Conservation (phyloP, 2,888 invertebrate species). For the Odontocolon sp. region DNA sequence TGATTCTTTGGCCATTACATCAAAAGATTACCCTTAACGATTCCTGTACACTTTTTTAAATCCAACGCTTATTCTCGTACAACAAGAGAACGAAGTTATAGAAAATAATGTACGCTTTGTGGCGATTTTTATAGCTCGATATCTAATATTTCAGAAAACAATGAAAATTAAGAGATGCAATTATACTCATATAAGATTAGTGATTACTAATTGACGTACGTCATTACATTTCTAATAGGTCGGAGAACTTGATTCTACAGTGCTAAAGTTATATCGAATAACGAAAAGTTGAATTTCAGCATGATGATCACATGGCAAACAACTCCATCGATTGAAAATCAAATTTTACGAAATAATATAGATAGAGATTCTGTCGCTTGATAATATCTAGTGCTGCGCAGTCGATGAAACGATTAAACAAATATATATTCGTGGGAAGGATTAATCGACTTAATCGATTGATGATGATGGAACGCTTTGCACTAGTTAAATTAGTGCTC, state of each 20-base stretch:
- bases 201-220: conserved; percentile 50
- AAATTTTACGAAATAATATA: conserved; percentile 1
- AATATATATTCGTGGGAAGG: too few species aligned
- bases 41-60: not conserved
- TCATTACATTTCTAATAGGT: conserved; percentile 32
- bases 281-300: not conserved
- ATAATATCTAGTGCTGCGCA: too few species aligned
- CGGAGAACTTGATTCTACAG: conserved; percentile 29
- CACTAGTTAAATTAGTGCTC: too few species aligned
- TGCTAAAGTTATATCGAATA: not conserved
- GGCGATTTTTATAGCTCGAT: not conserved
- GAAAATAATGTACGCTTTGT: not conserved
- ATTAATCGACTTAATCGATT: too few species aligned
- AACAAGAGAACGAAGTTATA: not conserved
- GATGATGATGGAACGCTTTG: too few species aligned
- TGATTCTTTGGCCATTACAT: conserved; percentile 52
- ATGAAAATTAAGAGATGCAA: conserved; percentile 5
- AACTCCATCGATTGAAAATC: not conserved
- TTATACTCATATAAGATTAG: too few species aligned
- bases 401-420: too few species aligned
- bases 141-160: not conserved
- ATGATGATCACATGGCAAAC: not conserved
- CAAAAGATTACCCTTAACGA: conserved; percentile 14
- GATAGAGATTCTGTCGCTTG: conserved; percentile 19
- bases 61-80: not conserved